phyloP scores from a whole-genome alignment of 1,140 invertebrate species.

The Drosophila insularis region DNA sequence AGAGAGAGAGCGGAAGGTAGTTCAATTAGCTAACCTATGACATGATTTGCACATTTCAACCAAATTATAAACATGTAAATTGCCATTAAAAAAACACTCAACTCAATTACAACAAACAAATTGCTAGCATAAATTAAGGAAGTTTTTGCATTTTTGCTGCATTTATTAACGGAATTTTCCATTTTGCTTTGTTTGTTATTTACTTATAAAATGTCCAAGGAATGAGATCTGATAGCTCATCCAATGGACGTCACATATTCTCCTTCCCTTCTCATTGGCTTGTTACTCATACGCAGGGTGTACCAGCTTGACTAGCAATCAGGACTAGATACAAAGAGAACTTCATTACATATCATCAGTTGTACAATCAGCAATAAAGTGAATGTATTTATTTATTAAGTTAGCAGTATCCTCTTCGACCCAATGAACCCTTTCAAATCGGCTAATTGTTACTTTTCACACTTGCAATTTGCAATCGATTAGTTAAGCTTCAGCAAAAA shows the following conservation, averaged over 20 bases:
- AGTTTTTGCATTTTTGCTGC: not conserved
- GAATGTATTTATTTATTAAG: not conserved
- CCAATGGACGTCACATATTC: too few species aligned
- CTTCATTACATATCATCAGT: too few species aligned
- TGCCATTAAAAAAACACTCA: slow-evolving; percentile 13
- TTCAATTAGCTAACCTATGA: slow-evolving; percentile 48
- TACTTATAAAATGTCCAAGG: too few species aligned
- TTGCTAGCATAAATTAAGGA: slow-evolving; percentile 32
- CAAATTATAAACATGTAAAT: slow-evolving; percentile 33
- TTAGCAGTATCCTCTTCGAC: not conserved
- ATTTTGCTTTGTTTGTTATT: too few species aligned
- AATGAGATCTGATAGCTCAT: too few species aligned
- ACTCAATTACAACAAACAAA: slow-evolving; percentile 4
- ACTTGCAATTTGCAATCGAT: slow-evolving; percentile 42
- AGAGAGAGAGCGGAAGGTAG: not conserved
- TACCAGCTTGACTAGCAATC: too few species aligned
- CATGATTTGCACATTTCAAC: slow-evolving; percentile 36
- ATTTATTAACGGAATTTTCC: not conserved
- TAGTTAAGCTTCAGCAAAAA: slow-evolving; percentile 19
- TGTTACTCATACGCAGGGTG: too few species aligned
- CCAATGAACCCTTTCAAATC: not conserved
- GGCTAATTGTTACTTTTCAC: slow-evolving; percentile 25
- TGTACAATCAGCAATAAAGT: too few species aligned
- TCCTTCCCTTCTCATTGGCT: too few species aligned
- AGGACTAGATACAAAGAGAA: too few species aligned